Percentiles rank a stretch among this genome's conserved stretches.
Evolutionary conservation across 2,797 vertebrate genomes (phyloP).

Genomic region (Ceryle rudis): DNA sequence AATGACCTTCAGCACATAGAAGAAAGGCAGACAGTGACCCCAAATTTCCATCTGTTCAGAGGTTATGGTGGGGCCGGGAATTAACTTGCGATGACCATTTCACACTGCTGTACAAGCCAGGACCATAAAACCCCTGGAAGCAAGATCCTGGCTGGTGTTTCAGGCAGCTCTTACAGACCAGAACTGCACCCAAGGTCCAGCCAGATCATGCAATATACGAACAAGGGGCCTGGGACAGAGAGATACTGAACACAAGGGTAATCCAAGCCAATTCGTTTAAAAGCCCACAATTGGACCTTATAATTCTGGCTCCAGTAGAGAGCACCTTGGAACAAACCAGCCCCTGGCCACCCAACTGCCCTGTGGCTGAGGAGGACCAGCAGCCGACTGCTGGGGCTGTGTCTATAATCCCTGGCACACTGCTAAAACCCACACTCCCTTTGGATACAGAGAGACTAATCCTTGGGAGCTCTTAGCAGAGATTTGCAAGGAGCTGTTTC

Average conservation of each 20-base stretch:
- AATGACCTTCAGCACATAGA: fast-evolving
- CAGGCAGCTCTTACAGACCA: neutral
- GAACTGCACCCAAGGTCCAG: neutral
- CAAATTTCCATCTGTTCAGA: fast-evolving
- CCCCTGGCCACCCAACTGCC: neutral
- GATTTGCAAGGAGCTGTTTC: neutral
- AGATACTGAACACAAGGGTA: neutral
- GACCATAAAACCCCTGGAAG: neutral
- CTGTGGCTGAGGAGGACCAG: neutral
- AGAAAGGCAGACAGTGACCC: neutral
- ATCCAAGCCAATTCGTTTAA: neutral
- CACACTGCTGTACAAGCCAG: fast-evolving
- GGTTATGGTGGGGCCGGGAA: neutral
- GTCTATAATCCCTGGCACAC: neutral
- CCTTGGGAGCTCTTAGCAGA: neutral
- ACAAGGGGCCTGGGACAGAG: neutral
- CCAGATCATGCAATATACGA: fast-evolving
- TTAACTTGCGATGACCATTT: fast-evolving
- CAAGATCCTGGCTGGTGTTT: neutral
- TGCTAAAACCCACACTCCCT: neutral
- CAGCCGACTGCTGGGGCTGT: fast-evolving
- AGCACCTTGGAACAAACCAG: neutral
- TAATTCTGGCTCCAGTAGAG: neutral
- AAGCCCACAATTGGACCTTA: neutral
- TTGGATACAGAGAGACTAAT: neutral